Percentiles rank a stretch among this genome's conserved stretches.
Evolutionary conservation across 1,140 invertebrate species (phyloP).

Genomic region (Drosophila nebulosa): DNA sequence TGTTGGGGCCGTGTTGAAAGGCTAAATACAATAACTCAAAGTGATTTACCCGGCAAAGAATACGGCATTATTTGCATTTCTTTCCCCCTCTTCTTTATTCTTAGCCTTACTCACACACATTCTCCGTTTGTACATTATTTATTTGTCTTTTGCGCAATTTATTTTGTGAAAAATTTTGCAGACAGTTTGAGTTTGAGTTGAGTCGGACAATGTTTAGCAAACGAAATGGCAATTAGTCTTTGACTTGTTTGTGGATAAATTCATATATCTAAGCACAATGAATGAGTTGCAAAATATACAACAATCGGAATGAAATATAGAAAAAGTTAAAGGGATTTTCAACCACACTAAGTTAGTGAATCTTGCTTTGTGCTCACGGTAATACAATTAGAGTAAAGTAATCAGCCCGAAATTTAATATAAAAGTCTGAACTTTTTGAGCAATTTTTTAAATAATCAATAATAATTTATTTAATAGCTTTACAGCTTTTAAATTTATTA

Average conservation of each 20-base stretch:
- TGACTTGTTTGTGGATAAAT: neutral
- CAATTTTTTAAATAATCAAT: neutral
- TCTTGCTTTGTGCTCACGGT: too few species aligned
- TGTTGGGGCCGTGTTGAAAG: slow-evolving; percentile 43
- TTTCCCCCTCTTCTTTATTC: neutral
- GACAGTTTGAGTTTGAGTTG: slow-evolving; percentile 22
- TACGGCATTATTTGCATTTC: slow-evolving; percentile 55
- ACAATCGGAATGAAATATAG: neutral
- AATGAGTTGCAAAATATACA: neutral
- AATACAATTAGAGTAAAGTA: too few species aligned
- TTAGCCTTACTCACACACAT: neutral
- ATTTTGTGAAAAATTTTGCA: slow-evolving; percentile 34
- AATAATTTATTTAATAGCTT: neutral
- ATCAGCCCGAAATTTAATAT: too few species aligned
- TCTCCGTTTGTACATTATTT: slow-evolving; percentile 44
- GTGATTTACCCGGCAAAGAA: slow-evolving; percentile 59
- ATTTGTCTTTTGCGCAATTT: slow-evolving; percentile 38
- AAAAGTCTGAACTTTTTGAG: too few species aligned
- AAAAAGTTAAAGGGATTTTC: neutral
- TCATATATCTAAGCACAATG: neutral
- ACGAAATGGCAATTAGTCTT: slow-evolving; percentile 36
- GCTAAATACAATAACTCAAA: slow-evolving; percentile 75
- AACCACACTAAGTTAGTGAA: too few species aligned
- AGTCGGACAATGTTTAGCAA: neutral
- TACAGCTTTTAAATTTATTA: slow-evolving; percentile 7